Conservation (phyloP, 1,140 invertebrate genomes). For the Hermetia illucens region DNA sequence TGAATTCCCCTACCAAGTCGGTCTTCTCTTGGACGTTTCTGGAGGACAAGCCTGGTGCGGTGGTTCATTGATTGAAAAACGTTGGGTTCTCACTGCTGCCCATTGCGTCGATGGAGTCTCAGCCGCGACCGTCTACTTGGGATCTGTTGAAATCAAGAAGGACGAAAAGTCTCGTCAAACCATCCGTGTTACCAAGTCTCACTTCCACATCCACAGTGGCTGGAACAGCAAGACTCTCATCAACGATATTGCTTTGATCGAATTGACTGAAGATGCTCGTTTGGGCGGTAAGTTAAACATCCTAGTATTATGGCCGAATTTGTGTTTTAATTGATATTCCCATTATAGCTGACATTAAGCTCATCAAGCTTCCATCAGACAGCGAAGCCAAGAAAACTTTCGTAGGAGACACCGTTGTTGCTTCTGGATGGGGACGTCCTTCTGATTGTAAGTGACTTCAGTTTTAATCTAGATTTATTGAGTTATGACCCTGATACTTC, state of each 20-base stretch:
- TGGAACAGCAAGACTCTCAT: conserved; percentile 12
- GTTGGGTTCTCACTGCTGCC: conserved; percentile 42
- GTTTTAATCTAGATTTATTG: neutral
- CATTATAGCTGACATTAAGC: conserved; percentile 10
- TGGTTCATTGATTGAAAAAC: conserved; percentile 36
- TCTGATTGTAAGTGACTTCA: too few species aligned
- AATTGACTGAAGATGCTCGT: conserved; percentile 19
- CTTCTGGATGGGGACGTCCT: conserved; percentile 24
- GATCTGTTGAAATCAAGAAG: conserved; percentile 15
- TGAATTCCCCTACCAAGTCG: conserved; percentile 36
- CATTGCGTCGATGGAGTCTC: conserved; percentile 37
- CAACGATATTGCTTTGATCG: conserved; percentile 31
- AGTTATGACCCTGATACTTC: too few species aligned
- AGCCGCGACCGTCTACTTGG: conserved; percentile 20
- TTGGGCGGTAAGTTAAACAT: conserved; percentile 24
- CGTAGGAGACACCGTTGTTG: conserved; percentile 9
- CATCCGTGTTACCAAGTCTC: conserved; percentile 13
- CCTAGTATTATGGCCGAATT: neutral
- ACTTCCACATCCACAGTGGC: conserved; percentile 14
- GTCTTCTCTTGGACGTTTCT: conserved; percentile 22
- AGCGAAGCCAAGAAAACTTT: conserved; percentile 11
- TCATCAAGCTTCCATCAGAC: conserved; percentile 16
- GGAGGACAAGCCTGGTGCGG: conserved; percentile 35
- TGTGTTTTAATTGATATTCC: neutral
- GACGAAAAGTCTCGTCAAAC: conserved; percentile 15